phyloP scores from a whole-genome alignment of 2,888 invertebrate species.

The Odontomyia ornata region DNA sequence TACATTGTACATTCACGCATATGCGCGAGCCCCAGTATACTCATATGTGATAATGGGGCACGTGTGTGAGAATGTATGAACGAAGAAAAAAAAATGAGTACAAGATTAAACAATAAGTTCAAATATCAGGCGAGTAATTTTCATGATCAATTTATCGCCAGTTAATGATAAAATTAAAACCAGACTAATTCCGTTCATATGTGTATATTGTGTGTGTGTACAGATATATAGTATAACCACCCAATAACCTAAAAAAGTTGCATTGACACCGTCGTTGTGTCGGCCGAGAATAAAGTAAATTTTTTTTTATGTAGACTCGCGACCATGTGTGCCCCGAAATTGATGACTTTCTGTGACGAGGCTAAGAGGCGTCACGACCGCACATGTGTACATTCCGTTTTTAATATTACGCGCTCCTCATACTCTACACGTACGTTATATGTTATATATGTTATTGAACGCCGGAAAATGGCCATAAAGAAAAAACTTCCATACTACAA shows the following conservation, averaged over 20 bases:
- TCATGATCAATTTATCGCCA: conserved; percentile 33
- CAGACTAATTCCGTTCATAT: conserved; percentile 15
- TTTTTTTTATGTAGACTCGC: too few relatives aligned
- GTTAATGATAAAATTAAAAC: conserved; percentile 13
- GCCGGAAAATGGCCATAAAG: conserved; percentile 29
- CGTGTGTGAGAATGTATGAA: too few relatives aligned
- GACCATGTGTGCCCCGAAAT: conserved; percentile 16
- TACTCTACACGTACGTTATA: too few relatives aligned
- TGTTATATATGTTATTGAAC: too few relatives aligned
- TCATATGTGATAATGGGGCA: too few relatives aligned
- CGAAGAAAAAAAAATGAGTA: neutral
- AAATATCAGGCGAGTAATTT: conserved; percentile 11
- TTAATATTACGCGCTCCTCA: too few relatives aligned
- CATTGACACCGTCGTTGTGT: conserved; percentile 27
- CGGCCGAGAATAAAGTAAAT: neutral
- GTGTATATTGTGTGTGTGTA: too few relatives aligned
- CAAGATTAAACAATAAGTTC: conserved; percentile 6
- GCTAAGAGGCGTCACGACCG: neutral
- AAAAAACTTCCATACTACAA: neutral
- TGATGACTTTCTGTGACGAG: conserved; percentile 26
- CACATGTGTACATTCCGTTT: too few relatives aligned
- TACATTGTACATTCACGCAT: too few relatives aligned
- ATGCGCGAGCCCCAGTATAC: too few relatives aligned
- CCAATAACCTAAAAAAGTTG: conserved; percentile 35
- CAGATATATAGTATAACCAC: too few relatives aligned